Evolutionary conservation across 2,888 invertebrate genomes (phyloP).

Genomic region (Micropterix aruncella): DNA sequence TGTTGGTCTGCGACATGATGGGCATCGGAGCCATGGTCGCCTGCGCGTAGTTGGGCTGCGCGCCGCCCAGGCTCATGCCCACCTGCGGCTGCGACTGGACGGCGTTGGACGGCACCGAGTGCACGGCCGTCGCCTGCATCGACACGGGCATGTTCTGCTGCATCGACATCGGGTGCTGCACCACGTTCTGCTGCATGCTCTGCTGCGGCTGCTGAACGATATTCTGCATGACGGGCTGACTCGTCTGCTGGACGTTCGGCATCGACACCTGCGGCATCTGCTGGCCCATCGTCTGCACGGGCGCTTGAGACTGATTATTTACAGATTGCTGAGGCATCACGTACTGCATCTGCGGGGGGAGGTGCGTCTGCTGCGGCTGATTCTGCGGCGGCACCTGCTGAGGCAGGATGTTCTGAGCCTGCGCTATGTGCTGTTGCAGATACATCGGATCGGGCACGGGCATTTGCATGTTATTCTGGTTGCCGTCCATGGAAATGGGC

Average conservation of each 20-base stretch:
- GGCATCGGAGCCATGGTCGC: constrained; percentile 18
- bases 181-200: constrained; percentile 17
- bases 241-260: constrained; percentile 10
- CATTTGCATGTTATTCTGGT: constrained; percentile 40
- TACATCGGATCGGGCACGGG: constrained; percentile 37
- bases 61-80: constrained; percentile 10
- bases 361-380: constrained; percentile 19
- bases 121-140: constrained; percentile 28
- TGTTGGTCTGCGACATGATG: constrained; percentile 35
- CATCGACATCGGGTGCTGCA: constrained; percentile 38
- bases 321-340: constrained; percentile 16
- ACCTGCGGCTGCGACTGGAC: constrained; percentile 26
- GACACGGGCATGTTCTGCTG: constrained; percentile 33
- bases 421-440: constrained; percentile 37
- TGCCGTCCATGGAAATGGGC: constrained; percentile 39
- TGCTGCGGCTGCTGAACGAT: constrained; percentile 20
- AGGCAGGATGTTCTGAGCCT: constrained; percentile 29
- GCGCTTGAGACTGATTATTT: constrained; percentile 8
- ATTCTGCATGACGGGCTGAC: constrained; percentile 11
- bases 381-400: constrained; percentile 15
- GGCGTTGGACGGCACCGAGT: constrained; percentile 22
- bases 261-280: constrained; percentile 11
- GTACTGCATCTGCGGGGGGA: constrained; percentile 31
- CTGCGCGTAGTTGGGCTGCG: constrained; percentile 1
- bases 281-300: constrained; percentile 6